Evolutionary conservation across 1,140 invertebrate species (phyloP).

Genomic region (Marisa cornuarietis): DNA sequence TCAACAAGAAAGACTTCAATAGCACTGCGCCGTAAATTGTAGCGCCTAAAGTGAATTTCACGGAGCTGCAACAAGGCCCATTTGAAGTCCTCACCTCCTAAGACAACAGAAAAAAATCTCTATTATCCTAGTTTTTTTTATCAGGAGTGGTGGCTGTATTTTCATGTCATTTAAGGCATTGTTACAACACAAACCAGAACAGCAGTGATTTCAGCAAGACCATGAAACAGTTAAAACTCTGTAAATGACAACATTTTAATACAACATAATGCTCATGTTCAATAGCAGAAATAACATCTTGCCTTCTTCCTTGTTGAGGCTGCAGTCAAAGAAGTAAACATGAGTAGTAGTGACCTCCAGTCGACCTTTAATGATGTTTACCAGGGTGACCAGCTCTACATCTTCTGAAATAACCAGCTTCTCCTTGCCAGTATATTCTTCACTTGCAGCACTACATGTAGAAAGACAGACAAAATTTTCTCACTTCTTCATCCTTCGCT

Average conservation of each 20-base stretch:
- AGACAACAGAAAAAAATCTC: not conserved
- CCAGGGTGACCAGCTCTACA: conserved; percentile 74
- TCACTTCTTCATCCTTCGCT: no score
- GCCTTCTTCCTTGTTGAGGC: conserved; percentile 71
- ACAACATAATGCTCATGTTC: not conserved
- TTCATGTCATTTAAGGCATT: no score
- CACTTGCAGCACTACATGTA: conserved; percentile 34
- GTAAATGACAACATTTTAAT: not conserved
- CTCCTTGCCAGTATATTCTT: conserved; percentile 66
- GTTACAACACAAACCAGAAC: no score
- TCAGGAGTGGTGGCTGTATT: no score
- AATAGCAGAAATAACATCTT: conserved; percentile 47
- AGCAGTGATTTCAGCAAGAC: no score
- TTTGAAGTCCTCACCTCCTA: conserved; percentile 66
- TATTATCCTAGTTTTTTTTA: no score
- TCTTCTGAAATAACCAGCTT: conserved; percentile 73
- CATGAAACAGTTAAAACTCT: no score
- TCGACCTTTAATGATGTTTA: conserved; percentile 73
- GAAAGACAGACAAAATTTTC: no score
- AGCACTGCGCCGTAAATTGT: conserved; percentile 74
- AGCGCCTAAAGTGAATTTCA: conserved; percentile 74
- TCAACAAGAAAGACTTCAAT: conserved; percentile 76
- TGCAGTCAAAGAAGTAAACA: conserved; percentile 75
- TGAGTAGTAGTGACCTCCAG: conserved; percentile 75
- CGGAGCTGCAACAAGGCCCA: conserved; percentile 71